Evolutionary conservation across 2,888 invertebrate genomes (phyloP).

Genomic region (Apomyelois bistriatella): DNA sequence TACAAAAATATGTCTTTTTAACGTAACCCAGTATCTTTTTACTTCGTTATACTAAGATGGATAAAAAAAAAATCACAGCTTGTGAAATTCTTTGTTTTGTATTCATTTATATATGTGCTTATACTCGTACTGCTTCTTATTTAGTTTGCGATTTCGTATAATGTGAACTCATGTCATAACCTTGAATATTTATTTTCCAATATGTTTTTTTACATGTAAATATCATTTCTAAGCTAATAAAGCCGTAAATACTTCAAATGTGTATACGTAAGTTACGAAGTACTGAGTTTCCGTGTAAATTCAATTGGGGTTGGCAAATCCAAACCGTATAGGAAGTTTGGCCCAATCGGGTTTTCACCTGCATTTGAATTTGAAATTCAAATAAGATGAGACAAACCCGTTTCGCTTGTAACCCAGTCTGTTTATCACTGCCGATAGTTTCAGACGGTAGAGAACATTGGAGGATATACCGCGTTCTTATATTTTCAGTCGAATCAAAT

Average conservation of each 20-base stretch:
- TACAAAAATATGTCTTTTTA: too few species aligned
- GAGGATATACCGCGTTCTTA: background rate
- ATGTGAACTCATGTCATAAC: too few species aligned
- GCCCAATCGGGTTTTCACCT: constrained; percentile 69
- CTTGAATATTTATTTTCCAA: too few species aligned
- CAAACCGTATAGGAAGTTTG: constrained; percentile 66
- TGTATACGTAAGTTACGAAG: constrained; percentile 43
- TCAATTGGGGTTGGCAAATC: constrained; percentile 67
- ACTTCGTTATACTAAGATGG: too few species aligned
- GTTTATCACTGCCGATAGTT: constrained; percentile 54
- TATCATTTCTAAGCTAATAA: background rate
- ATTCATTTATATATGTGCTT: too few species aligned
- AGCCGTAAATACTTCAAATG: constrained; percentile 18
- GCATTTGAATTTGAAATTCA: constrained; percentile 70
- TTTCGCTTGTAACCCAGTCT: constrained; percentile 52
- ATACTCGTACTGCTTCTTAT: too few species aligned
- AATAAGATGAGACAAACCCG: constrained; percentile 62
- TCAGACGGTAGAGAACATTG: constrained; percentile 18
- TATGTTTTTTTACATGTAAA: too few species aligned
- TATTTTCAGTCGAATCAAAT: background rate
- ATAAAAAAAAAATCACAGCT: too few species aligned
- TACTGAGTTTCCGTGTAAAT: constrained; percentile 49
- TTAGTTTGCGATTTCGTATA: too few species aligned
- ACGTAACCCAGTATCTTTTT: too few species aligned
- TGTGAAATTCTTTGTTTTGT: too few species aligned